Evolutionary conservation across 2,113 vertebrate genomes (phyloP).

Genomic region (Lepisosteus oculatus): DNA sequence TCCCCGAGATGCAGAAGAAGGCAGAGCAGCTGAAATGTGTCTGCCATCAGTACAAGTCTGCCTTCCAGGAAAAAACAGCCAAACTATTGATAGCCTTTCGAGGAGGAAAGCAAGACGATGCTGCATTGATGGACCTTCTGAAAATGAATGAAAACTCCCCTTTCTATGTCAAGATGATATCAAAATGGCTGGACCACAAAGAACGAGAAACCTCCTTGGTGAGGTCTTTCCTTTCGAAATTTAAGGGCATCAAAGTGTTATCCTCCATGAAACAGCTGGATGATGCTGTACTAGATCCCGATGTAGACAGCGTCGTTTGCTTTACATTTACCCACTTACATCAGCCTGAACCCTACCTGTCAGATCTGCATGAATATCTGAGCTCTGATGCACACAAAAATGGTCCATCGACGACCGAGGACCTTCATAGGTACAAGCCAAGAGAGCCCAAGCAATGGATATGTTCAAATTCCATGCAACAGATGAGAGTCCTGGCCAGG

Average conservation of each 20-base stretch:
- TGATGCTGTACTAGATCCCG: background rate
- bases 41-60: constrained; percentile 25
- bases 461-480: background rate
- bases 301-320: constrained; percentile 3
- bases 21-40: constrained; percentile 26
- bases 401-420: too few species aligned
- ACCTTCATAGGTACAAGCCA: too few species aligned
- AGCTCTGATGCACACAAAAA: background rate
- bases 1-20: constrained; percentile 38
- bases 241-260: background rate
- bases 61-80: constrained; percentile 15
- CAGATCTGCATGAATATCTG: constrained; percentile 2
- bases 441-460: background rate
- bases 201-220: constrained; percentile 7
- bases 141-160: constrained; percentile 10
- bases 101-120: constrained; percentile 19
- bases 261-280: constrained; percentile 2
- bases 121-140: background rate
- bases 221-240: background rate
- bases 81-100: constrained; percentile 14
- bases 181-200: constrained; percentile 10
- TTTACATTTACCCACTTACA: constrained; percentile 22
- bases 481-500: background rate
- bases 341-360: constrained; percentile 14
- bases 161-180: constrained; percentile 7